These are phyloP conservation scores for Pica pica DNA, from an alignment of 2,113 vertebrate genomes.

Conservation along the genomic window DNA sequence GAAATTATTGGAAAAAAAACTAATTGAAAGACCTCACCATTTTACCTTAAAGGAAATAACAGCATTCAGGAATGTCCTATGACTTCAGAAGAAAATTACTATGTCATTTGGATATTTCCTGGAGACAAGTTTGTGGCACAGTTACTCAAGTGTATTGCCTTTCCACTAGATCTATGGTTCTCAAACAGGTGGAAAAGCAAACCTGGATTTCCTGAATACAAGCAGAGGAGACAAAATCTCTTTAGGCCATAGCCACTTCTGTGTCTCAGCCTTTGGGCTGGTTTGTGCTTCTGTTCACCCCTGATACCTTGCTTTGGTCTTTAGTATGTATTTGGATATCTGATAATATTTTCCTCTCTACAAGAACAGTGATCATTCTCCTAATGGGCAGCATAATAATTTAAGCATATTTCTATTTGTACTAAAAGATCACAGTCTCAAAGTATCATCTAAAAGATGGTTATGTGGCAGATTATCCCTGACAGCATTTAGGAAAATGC, in stretches of 20 bases:
- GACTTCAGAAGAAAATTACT: neutral
- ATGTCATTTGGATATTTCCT: accelerated
- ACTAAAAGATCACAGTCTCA: neutral
- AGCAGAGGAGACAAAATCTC: neutral
- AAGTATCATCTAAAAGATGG: neutral
- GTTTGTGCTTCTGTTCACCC: neutral
- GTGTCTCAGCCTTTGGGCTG: neutral
- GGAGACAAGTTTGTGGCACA: neutral
- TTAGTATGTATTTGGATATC: neutral
- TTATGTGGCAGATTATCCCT: neutral
- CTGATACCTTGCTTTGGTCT: neutral
- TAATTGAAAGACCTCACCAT: neutral
- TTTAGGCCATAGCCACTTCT: neutral
- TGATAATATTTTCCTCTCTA: neutral
- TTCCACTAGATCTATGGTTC: neutral
- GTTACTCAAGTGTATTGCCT: neutral
- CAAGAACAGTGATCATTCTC: neutral
- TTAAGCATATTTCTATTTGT: neutral
- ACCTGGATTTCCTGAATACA: neutral
- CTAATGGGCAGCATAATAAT: neutral
- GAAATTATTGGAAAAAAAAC: neutral
- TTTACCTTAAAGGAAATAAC: neutral
- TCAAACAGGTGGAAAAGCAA: neutral
- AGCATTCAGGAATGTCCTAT: neutral
- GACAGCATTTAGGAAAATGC: constrained; percentile 28